Percentiles rank a stretch among this genome's conserved stretches.
phyloP scores from a whole-genome alignment of 2,113 vertebrate genomes.

The Pogona vitticeps region DNA sequence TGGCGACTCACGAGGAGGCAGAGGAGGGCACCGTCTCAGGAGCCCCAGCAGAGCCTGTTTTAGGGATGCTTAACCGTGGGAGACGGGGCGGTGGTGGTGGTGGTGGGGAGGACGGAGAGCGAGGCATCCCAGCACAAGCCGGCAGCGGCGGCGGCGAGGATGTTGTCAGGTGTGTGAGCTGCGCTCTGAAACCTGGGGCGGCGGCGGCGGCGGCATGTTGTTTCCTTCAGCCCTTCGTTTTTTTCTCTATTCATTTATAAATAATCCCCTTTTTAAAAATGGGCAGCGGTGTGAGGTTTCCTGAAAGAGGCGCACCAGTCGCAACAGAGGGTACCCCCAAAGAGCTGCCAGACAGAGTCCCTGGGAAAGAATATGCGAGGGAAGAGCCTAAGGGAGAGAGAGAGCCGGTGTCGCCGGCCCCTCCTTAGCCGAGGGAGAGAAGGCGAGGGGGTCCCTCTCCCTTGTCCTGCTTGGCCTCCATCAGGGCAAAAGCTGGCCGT shows the following conservation, averaged over 20 bases:
- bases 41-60: constrained; percentile 61
- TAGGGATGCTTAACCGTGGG: constrained; percentile 7
- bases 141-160: too few species aligned
- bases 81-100: too few species aligned
- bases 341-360: not conserved
- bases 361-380: too few species aligned
- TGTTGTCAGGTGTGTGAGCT: too few species aligned
- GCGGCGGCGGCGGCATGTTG: too few species aligned
- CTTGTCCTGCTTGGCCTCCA: constrained; percentile 7
- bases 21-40: constrained; percentile 69
- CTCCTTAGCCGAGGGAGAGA: constrained; percentile 20
- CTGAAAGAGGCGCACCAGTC: not conserved
- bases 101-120: too few species aligned
- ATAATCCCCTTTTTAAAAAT: constrained; percentile 70
- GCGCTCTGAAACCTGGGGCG: too few species aligned
- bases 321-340: not conserved
- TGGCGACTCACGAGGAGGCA: constrained; percentile 73
- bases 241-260: constrained; percentile 42
- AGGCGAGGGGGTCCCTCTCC: constrained; percentile 19
- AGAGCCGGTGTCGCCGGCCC: not conserved
- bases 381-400: not conserved
- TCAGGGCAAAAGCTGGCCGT: constrained; percentile 72
- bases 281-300: constrained; percentile 54
- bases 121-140: too few species aligned
- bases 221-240: constrained; percentile 47